Evolutionary conservation across 2,888 invertebrate species (phyloP).

Genomic region (Pachydiplax longipennis): DNA sequence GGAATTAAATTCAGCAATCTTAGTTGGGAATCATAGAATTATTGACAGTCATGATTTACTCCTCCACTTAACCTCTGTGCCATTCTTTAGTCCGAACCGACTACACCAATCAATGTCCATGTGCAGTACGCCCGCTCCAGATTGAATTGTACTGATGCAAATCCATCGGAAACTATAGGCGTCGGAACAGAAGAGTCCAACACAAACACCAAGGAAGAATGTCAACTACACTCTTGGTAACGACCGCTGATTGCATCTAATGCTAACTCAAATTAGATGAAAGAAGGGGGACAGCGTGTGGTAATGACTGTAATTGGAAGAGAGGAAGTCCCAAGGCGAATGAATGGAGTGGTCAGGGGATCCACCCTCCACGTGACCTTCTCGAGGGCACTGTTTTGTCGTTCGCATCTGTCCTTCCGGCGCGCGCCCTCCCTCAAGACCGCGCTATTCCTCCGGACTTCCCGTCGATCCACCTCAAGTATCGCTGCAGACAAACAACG

Average conservation of each 20-base stretch:
- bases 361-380: neutral
- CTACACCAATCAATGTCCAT: neutral
- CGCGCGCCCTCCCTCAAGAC: neutral
- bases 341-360: neutral
- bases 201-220: neutral
- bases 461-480: too few species aligned
- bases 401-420: conserved; percentile 19
- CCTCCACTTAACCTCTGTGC: too few species aligned
- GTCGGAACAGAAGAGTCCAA: neutral
- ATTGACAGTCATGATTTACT: too few species aligned
- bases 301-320: neutral
- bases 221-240: neutral
- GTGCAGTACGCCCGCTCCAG: neutral
- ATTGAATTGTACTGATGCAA: neutral
- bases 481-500: neutral
- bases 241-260: neutral
- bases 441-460: neutral
- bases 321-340: neutral
- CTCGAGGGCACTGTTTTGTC: neutral
- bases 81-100: neutral
- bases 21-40: too few species aligned
- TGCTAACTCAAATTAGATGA: neutral
- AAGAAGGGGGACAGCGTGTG: neutral
- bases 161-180: neutral
- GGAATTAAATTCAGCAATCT: too few species aligned